Conservation (phyloP, 2,888 invertebrate species). For the Dicycla oo region DNA sequence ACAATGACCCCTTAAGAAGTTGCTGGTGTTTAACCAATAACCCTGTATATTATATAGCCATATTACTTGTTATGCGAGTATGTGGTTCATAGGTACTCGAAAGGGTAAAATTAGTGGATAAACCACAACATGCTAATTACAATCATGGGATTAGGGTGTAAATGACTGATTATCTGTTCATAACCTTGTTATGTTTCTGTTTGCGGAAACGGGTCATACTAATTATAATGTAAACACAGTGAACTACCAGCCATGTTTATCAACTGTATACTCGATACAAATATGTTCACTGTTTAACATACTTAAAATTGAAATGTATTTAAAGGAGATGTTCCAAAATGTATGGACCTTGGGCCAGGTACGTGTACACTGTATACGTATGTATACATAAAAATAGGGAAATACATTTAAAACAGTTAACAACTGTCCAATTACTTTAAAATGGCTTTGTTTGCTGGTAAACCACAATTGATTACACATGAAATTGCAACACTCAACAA, state of each 20-base stretch:
- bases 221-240: not conserved
- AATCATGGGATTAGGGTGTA: slow-evolving; percentile 32
- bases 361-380: no score
- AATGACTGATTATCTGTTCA: slow-evolving; percentile 43
- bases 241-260: not conserved
- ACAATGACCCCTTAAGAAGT: no score
- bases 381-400: no score
- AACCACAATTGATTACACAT: no score
- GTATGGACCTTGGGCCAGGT: no score
- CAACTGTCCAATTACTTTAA: no score
- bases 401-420: no score
- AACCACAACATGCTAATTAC: slow-evolving; percentile 32
- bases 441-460: no score
- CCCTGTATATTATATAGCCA: no score
- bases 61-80: not conserved
- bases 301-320: not conserved
- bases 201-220: slow-evolving; percentile 4
- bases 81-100: not conserved
- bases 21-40: no score
- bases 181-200: slow-evolving; percentile 14
- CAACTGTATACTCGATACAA: not conserved
- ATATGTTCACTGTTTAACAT: not conserved
- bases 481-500: no score
- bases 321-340: no score
- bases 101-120: slow-evolving; percentile 14